Evolutionary conservation across 2,888 invertebrate species (phyloP), one percentile per base, ranked within the genome.

Genomic region (Oscheius sp.): DNA sequence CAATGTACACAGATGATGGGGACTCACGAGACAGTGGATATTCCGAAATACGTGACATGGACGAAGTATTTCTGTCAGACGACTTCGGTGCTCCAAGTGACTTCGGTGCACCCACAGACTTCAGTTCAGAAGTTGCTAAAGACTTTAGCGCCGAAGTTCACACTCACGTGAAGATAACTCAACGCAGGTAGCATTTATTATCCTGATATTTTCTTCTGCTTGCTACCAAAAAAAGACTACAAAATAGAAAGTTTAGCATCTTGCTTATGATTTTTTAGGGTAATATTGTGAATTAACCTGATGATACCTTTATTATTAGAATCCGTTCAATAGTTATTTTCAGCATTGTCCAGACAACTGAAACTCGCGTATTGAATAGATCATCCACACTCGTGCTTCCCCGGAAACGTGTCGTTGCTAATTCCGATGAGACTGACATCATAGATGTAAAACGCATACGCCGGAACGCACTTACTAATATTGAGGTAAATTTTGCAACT

Each of bases 1-100:
- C 27, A 29, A 66, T 66, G 66, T 66, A 25, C 35, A 18, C 66
- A 7, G 66, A 66, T n/a, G 66, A 66, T 52, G 66, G 66, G 35
- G 66, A 66, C 66, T 66, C 66, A 12, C 49, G 66, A 52, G 66
- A 66, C 52, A 52, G 52, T 27, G 66, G 66, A 29, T 66, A 66
- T 21, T 66, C 66, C 16, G 66, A 66, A 23, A 66, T 27, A 6
- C 35, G 35, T 35, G 66, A 66, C 27, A 66, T 66, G 66, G 66
- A 66, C 25, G 66, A 66, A n/a, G 66, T 66, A 13, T 52, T 66
- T 29, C 7, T 29, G 52, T 49, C 66, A 7, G 66, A 66, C 16
- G 52, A 49, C 9, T 52, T 49, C 27, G 64, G 23, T 35, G 18
- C 61, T 5, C 3, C 49, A 16, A 18, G 13, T 13, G n/a, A n/a